Base-by-base conservation (phyloP, 2,797 vertebrate genomes). In the Ctenopoma kingsleyae region DNA sequence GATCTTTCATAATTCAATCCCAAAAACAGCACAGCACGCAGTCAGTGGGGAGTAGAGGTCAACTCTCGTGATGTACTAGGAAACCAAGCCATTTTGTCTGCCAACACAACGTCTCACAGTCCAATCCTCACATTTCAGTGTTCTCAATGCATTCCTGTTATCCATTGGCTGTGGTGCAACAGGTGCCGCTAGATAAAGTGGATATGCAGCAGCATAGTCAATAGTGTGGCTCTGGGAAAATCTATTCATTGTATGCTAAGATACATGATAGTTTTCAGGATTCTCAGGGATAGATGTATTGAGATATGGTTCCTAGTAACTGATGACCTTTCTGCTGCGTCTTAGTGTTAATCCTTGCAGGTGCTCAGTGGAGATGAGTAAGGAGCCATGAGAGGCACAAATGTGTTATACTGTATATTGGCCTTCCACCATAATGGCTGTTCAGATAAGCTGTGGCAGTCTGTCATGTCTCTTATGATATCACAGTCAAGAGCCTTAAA, bases 321-420 rank as follows among this genome's bases (percentile, higher is more conserved):
- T 53, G 20, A 30, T 81, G 82, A 89, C 86, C 86, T 91, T 89
- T 87, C 30, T 54, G 71, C 57, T 73, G 51, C 54, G 46, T 72
- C 20, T 64, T 38, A 48, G 75, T 38, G 47, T 58, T 81, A 84
- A 90, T 88, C 75, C 78, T 66, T 11, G 57, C 10, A 40, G 41
- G 47, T 59, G 60, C 57, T 76, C 50, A 60, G 79, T 9, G 43
- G 70, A 49, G 67, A 82, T 51, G 57, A 78, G 66, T 17, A n/a
- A 8, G 8, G 20, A 74, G 65, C 20, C 50, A 47, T 19, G 20
- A 47, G 56, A 51, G 44, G 55, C 32, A 64, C 58, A 30, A 40
- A 55, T 51, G 8, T 19, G 62, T 69, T 62, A 70, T 0, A 2
- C 70, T 67, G 52, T 27, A 27, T 63, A 86, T 73, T 53, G 9